phyloP scores from a whole-genome alignment of 2,888 invertebrate species.

The Acanthacorydalis orientalis region DNA sequence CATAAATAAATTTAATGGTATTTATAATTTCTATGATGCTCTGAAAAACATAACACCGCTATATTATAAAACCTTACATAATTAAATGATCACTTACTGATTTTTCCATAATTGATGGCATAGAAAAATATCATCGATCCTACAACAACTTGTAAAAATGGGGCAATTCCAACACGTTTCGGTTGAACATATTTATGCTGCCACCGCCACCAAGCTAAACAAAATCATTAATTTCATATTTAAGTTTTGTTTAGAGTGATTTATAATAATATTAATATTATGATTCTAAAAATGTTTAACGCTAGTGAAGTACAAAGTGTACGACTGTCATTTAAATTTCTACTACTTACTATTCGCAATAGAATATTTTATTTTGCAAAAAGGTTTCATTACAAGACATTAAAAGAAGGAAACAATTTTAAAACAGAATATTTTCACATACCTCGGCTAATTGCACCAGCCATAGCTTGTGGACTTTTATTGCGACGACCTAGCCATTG shows the following conservation, averaged over 20 bases:
- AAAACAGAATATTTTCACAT: slow-evolving; percentile 12
- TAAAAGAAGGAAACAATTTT: slow-evolving; percentile 10
- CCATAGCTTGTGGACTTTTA: slow-evolving; percentile 51
- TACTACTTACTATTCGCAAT: too few relatives aligned
- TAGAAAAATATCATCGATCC: slow-evolving; percentile 64
- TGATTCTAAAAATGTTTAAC: too few relatives aligned
- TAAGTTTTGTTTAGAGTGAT: too few relatives aligned
- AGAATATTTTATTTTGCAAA: too few relatives aligned
- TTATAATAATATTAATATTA: too few relatives aligned
- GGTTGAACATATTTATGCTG: slow-evolving; percentile 75
- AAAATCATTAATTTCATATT: too few relatives aligned
- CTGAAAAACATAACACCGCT: slow-evolving; percentile 33
- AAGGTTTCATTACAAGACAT: too few relatives aligned
- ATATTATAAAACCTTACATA: neutral
- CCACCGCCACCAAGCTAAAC: slow-evolving; percentile 79
- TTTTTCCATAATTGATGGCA: slow-evolving; percentile 58
- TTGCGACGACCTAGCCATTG: slow-evolving; percentile 76
- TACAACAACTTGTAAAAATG: slow-evolving; percentile 54
- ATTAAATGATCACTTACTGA: slow-evolving; percentile 40
- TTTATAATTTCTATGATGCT: slow-evolving; percentile 69
- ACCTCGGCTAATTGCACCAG: slow-evolving; percentile 57
- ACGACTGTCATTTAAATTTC: neutral
- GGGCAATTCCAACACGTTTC: slow-evolving; percentile 56
- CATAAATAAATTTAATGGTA: slow-evolving; percentile 48
- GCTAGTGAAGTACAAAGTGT: too few relatives aligned